Evolutionary conservation across 2,113 vertebrate species (phyloP).

Genomic region (Elephantulus edwardii): DNA sequence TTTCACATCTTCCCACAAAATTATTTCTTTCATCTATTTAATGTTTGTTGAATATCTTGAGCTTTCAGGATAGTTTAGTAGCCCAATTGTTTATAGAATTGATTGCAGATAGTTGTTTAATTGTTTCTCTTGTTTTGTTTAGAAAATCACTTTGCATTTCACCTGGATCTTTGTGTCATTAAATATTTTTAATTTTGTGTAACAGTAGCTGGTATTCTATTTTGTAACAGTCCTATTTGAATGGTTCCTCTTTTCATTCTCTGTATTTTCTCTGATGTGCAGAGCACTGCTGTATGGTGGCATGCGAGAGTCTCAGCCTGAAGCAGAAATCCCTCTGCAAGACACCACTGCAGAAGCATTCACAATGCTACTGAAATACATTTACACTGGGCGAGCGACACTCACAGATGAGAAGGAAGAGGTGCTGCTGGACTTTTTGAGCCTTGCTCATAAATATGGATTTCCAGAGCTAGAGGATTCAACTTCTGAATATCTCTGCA

Average conservation of each 20-base stretch:
- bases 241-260: background rate
- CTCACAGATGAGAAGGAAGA: slow-evolving; percentile 95
- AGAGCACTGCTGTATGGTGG: slow-evolving; percentile 97
- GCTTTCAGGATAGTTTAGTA: slow-evolving; percentile 33
- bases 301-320: slow-evolving; percentile 96
- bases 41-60: slow-evolving; percentile 27
- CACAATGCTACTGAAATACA: slow-evolving; percentile 95
- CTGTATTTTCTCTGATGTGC: slow-evolving; percentile 32
- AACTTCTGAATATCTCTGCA: slow-evolving; percentile 96
- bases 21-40: slow-evolving; percentile 11
- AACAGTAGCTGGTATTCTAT: background rate
- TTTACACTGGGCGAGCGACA: slow-evolving; percentile 96
- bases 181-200: slow-evolving; percentile 22
- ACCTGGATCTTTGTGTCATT: slow-evolving; percentile 44
- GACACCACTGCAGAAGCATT: slow-evolving; percentile 97
- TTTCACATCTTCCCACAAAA: slow-evolving; percentile 20
- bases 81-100: slow-evolving; percentile 30
- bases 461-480: slow-evolving; percentile 97
- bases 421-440: slow-evolving; percentile 96
- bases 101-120: slow-evolving; percentile 43
- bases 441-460: slow-evolving; percentile 96
- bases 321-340: slow-evolving; percentile 95
- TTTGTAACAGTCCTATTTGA: slow-evolving; percentile 9
- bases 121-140: slow-evolving; percentile 28
- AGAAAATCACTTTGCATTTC: slow-evolving; percentile 34